A percentile compares a stretch with the other conserved stretches of the same genome.
These are phyloP conservation scores for Steatocranus sp. DNA, from an alignment of 2,797 vertebrate genomes.

Conservation along the genomic window DNA sequence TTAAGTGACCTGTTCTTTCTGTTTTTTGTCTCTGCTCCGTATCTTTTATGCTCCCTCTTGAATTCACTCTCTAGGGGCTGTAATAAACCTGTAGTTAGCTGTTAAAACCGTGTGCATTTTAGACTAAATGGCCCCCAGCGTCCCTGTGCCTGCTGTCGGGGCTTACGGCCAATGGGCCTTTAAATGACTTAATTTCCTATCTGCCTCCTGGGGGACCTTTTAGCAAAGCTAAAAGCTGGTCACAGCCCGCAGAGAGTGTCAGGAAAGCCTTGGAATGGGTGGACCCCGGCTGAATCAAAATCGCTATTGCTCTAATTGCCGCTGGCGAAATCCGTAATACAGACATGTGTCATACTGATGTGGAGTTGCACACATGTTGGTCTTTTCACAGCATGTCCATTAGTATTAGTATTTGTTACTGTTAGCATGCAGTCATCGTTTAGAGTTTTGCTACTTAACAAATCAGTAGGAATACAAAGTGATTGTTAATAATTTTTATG, in stretches of 20 bases:
- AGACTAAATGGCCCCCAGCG: conserved; percentile 61
- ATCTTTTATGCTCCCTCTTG: conserved; percentile 28
- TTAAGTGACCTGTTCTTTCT: conserved; percentile 12
- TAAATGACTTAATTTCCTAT: conserved; percentile 69
- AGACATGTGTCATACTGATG: neutral
- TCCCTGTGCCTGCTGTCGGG: conserved; percentile 53
- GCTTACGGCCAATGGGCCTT: conserved; percentile 65
- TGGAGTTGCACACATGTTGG: neutral
- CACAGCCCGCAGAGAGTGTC: conserved; percentile 42
- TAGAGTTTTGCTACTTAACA: neutral
- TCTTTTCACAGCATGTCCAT: neutral
- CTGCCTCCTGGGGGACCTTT: conserved; percentile 58
- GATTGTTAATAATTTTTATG: neutral
- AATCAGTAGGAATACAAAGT: neutral
- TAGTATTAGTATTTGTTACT: neutral
- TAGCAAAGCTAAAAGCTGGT: conserved; percentile 42
- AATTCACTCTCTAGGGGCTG: conserved; percentile 21
- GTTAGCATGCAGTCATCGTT: neutral
- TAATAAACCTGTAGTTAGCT: conserved; percentile 64
- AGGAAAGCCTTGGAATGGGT: conserved; percentile 16
- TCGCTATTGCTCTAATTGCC: conserved; percentile 15
- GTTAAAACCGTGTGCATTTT: conserved; percentile 69
- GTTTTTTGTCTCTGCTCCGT: neutral
- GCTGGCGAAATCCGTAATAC: neutral
- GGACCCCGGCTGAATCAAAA: conserved; percentile 26